A percentile compares a stretch with the other conserved stretches of the same genome.
Evolutionary conservation across 2,797 vertebrate species (phyloP).

Genomic region (Sebastes jordani): DNA sequence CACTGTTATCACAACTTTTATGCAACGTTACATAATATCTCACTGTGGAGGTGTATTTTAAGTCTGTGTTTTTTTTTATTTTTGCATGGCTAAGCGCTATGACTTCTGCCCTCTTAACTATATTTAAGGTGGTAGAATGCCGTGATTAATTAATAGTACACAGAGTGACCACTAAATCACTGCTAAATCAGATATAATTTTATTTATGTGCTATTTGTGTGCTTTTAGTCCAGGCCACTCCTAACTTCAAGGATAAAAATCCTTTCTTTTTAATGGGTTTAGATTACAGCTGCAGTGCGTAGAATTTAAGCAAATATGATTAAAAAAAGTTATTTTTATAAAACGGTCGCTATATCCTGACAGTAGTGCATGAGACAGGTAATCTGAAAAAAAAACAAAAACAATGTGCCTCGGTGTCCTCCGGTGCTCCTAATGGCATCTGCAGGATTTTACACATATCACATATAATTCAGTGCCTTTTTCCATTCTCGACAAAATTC

Average conservation of each 20-base stretch:
- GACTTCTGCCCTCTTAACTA: not conserved
- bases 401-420: no score
- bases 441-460: no score
- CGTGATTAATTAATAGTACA: not conserved
- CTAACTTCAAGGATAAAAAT: not conserved
- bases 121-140: not conserved
- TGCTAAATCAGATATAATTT: not conserved
- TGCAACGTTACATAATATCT: slow-evolving; percentile 21
- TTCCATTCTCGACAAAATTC: not conserved
- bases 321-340: no score
- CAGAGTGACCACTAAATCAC: not conserved
- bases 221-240: not conserved
- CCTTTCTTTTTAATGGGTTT: not conserved
- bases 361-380: no score
- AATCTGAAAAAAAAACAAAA: no score
- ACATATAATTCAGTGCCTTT: no score
- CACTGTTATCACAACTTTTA: slow-evolving; percentile 24
- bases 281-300: not conserved
- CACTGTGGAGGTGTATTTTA: slow-evolving; percentile 10
- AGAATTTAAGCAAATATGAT: no score
- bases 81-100: not conserved
- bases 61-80: not conserved
- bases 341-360: no score
- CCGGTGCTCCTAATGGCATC: no score
- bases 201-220: not conserved